Evolutionary conservation across 2,113 vertebrate genomes (phyloP).

Genomic region (Notothenia rossii): DNA sequence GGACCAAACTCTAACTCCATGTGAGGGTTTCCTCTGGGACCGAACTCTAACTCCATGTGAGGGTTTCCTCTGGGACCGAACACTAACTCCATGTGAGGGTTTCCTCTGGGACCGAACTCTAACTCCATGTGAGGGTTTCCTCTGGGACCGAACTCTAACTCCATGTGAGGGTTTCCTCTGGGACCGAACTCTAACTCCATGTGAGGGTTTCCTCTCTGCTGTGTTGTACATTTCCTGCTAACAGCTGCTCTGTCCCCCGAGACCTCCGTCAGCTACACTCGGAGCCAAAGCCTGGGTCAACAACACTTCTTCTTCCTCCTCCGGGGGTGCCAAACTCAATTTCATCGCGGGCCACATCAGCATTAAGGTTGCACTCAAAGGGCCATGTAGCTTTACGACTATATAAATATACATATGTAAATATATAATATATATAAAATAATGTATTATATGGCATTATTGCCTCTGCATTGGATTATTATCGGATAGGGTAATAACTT

Average conservation of each 20-base stretch:
- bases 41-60: too few relatives aligned
- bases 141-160: background rate
- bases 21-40: too few relatives aligned
- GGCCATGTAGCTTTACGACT: too few relatives aligned
- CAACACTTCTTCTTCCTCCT: conserved; percentile 40
- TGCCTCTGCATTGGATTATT: too few relatives aligned
- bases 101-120: background rate
- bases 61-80: background rate
- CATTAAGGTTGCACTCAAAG: too few relatives aligned
- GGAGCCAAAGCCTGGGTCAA: conserved; percentile 53
- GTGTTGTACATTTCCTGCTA: conserved; percentile 44
- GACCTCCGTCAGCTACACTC: conserved; percentile 44
- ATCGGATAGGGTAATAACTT: too few relatives aligned
- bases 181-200: background rate
- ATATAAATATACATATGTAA: too few relatives aligned
- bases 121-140: background rate
- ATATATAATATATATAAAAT: too few relatives aligned
- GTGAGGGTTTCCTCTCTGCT: background rate
- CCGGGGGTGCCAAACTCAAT: too few relatives aligned
- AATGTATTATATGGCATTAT: too few relatives aligned
- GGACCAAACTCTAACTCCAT: too few relatives aligned
- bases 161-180: background rate
- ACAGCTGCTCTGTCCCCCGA: conserved; percentile 53
- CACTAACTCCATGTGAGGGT: background rate
- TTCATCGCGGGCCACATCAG: too few relatives aligned